Percentiles rank a stretch among this genome's conserved stretches.
Conservation (phyloP, 2,888 invertebrate species). For the Parascotia fuliginaria region DNA sequence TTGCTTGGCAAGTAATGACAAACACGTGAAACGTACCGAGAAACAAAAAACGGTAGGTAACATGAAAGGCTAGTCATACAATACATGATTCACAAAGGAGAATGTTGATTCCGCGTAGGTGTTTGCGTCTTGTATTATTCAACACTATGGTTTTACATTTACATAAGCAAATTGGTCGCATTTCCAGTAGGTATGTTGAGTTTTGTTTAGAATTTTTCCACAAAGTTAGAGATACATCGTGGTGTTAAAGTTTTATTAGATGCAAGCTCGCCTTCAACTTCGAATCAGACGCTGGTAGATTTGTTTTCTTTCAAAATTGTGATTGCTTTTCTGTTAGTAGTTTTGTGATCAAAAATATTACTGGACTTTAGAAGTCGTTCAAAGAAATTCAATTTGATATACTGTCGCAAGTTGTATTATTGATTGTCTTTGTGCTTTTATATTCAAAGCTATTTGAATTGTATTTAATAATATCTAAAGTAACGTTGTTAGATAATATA, state of each 20-base stretch:
- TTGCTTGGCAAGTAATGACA: background rate
- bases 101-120: conserved; percentile 53
- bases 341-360: background rate
- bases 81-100: conserved; percentile 60
- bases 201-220: conserved; percentile 19
- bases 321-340: conserved; percentile 11
- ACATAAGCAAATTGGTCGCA: conserved; percentile 60
- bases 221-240: conserved; percentile 12
- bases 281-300: conserved; percentile 22
- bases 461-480: too few species aligned
- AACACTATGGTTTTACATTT: conserved; percentile 54
- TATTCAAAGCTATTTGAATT: too few species aligned
- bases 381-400: too few species aligned
- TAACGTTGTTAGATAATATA: too few species aligned
- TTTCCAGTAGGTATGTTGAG: conserved; percentile 30
- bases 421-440: too few species aligned
- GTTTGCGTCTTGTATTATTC: conserved; percentile 55
- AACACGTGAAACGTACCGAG: conserved; percentile 21
- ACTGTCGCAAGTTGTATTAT: too few species aligned
- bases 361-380: background rate
- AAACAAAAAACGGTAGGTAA: conserved; percentile 41
- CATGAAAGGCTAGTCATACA: conserved; percentile 49
- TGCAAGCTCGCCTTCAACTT: conserved; percentile 16
- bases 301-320: conserved; percentile 30
- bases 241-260: conserved; percentile 30